phyloP scores from a whole-genome alignment of 2,888 invertebrate species.

The Homarus gammarus region DNA sequence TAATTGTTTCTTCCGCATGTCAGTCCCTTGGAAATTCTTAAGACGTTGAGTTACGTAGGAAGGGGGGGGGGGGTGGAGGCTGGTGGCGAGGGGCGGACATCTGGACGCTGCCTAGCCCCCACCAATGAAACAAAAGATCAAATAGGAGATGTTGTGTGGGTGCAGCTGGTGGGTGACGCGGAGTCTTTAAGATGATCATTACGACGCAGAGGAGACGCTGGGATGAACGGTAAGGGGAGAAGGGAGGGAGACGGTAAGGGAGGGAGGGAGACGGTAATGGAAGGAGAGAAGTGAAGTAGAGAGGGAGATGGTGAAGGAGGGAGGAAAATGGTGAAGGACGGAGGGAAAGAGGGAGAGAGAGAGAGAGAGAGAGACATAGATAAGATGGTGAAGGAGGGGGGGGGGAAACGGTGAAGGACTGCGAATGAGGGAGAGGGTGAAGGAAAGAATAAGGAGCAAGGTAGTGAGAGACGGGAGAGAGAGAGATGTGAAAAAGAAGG shows the following conservation, averaged over 20 bases:
- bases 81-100: conserved; percentile 6
- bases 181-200: too few relatives aligned
- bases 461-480: too few relatives aligned
- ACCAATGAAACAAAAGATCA: conserved; percentile 40
- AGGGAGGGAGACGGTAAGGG: not conserved
- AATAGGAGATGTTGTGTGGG: conserved; percentile 35
- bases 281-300: not conserved
- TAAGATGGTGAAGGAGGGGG: too few relatives aligned
- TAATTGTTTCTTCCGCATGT: too few relatives aligned
- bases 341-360: not conserved
- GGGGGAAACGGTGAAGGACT: too few relatives aligned
- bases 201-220: too few relatives aligned
- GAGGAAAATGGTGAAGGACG: not conserved
- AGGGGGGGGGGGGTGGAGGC: not conserved
- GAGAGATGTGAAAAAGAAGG: too few relatives aligned
- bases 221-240: not conserved
- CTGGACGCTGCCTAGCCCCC: conserved; percentile 24
- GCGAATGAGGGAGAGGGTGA: too few relatives aligned
- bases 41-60: conserved; percentile 1
- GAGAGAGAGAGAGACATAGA: not conserved
- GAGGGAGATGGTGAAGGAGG: conserved; percentile 13
- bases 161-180: conserved; percentile 40
- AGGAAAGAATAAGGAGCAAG: too few relatives aligned
- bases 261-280: not conserved
- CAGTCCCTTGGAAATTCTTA: too few relatives aligned